phyloP scores from a whole-genome alignment of 2,113 vertebrate species.

The Lucifuga dentata region DNA sequence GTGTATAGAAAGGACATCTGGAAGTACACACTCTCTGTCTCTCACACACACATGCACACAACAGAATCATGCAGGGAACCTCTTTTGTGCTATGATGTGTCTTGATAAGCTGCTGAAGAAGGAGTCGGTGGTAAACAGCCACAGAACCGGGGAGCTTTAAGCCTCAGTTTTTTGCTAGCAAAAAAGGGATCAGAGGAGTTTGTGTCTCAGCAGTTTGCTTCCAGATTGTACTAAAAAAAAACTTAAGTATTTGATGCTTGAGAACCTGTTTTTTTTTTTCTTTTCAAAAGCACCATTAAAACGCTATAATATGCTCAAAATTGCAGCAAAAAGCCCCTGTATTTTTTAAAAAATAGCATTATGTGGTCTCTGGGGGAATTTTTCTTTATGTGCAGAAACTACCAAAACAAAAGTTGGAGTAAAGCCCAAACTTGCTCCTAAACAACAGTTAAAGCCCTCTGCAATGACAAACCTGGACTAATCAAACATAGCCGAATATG shows the following conservation, averaged over 20 bases:
- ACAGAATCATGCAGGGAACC: neutral
- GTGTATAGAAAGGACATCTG: neutral
- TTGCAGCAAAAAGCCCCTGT: too few relatives aligned
- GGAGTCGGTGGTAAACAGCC: slow-evolving; percentile 43
- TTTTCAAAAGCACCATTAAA: slow-evolving; percentile 18
- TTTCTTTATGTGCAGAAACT: too few relatives aligned
- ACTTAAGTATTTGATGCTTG: neutral
- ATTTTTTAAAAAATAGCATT: too few relatives aligned
- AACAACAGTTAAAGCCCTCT: too few relatives aligned
- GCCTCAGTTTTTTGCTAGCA: slow-evolving; percentile 3
- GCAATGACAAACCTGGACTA: neutral
- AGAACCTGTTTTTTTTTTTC: slow-evolving; percentile 21
- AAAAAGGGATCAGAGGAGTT: slow-evolving; percentile 26
- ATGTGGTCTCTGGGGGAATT: too few relatives aligned
- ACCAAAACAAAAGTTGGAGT: too few relatives aligned
- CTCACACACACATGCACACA: neutral
- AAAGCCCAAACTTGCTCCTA: too few relatives aligned
- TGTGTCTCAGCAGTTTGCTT: slow-evolving; percentile 26
- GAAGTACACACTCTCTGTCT: neutral
- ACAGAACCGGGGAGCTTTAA: slow-evolving; percentile 30
- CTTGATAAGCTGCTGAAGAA: slow-evolving; percentile 45
- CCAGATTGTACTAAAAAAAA: slow-evolving; percentile 12
- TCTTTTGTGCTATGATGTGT: slow-evolving; percentile 11
- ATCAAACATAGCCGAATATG: neutral
- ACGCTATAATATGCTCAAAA: slow-evolving; percentile 21